Percentiles rank a stretch among this genome's conserved stretches.
Evolutionary conservation across 2,797 vertebrate genomes (phyloP).

Genomic region (Cyprinodon diabolis): DNA sequence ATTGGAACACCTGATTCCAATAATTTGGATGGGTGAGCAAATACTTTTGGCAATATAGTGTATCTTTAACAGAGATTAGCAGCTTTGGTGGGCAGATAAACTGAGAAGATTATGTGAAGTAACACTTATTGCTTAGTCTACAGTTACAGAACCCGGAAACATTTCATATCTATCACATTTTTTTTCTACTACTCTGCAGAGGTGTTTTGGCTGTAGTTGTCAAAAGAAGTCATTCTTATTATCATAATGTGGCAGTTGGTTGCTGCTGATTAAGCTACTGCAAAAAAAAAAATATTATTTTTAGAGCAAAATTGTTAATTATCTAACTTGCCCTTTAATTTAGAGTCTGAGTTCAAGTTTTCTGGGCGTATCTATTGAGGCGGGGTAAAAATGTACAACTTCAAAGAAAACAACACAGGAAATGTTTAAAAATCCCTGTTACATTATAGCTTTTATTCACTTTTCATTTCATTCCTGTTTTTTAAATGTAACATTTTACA

Average conservation of each 20-base stretch:
- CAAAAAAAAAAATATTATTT: constrained; percentile 1
- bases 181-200: constrained; percentile 17
- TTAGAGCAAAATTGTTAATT: background rate
- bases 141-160: background rate
- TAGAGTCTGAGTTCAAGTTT: background rate
- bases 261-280: constrained; percentile 5
- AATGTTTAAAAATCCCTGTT: background rate
- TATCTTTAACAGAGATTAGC: background rate
- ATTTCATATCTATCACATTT: background rate
- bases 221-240: constrained; percentile 2
- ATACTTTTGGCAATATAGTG: no score
- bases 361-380: background rate
- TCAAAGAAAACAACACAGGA: background rate
- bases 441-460: background rate
- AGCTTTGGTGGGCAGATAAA: constrained; percentile 1
- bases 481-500: background rate
- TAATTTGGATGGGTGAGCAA: no score
- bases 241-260: background rate
- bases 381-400: background rate
- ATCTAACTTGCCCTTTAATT: background rate
- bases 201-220: constrained; percentile 3
- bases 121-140: background rate
- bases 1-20: no score
- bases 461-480: background rate
- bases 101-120: constrained; percentile 2